Base-by-base conservation (phyloP, 2,888 invertebrate species). In the Melieria picta region DNA sequence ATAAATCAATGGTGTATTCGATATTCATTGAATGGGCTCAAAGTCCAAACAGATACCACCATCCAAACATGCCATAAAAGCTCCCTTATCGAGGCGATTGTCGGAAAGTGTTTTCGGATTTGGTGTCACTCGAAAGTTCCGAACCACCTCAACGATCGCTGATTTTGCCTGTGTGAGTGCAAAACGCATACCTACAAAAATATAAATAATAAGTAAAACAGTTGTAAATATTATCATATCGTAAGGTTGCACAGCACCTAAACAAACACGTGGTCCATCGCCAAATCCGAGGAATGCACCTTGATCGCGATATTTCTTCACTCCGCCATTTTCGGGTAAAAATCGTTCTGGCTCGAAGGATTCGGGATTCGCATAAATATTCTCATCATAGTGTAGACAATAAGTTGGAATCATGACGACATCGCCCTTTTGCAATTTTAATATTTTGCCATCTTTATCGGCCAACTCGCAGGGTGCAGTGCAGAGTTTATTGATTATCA, bases 121-220 rank as follows among this genome's bases (percentile, higher is more conserved):
- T 4, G 83, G 78, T 43, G 72, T 78, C 4, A 88, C 72, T 63
- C 83, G 79, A 68, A 84, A 88, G 56, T 85, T 84, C 43, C 75
- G 77, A 0, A 87, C 16, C 55, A 87, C 73, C 69, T 83, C 82
- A n/a, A 81, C 82, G 0, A 85, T 16, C 2, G 83, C 85, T 1
- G 82, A 80, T 76, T 87, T 87, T 0, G 83, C 76, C 78, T 86
- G 86, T 0, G 79, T 74, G 16, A 82, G 4, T 4, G 85, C 87
- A 77, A 86, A 88, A 13, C 81, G 82, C 83, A 83, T 85, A 52
- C 87, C 86, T 84, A 10, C 0, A 74, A n/a, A 46, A 10, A 68
- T 60, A 70, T 11, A 63, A 13, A 30, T 30, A 61, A 63, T n/a
- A 3, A 55, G 61, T 16, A 65, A 46, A 52, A 58, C 16, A 13